These are phyloP conservation scores for Pedicia rivosa DNA, from an alignment of 2,888 invertebrate species.

Conservation along the genomic window DNA sequence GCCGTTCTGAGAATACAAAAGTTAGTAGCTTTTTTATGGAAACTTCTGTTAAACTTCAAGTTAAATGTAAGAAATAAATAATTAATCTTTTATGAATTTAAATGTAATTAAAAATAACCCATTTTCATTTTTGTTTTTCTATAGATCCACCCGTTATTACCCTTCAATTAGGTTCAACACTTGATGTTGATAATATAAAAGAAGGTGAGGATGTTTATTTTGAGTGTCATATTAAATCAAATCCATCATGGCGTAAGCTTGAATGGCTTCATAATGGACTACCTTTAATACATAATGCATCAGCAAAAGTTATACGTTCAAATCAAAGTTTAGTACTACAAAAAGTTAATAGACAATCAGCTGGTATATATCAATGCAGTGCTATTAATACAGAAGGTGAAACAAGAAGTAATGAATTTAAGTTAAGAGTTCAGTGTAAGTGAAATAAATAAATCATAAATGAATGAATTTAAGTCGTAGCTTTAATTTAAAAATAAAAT, in stretches of 20 bases:
- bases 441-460: constrained; percentile 17
- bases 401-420: constrained; percentile 71
- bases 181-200: constrained; percentile 76
- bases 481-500: constrained; percentile 4
- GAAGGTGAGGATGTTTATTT: constrained; percentile 88
- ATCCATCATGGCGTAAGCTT: constrained; percentile 69
- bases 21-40: constrained; percentile 57
- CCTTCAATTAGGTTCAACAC: constrained; percentile 64
- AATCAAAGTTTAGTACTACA: constrained; percentile 86
- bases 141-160: constrained; percentile 75
- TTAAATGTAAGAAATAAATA: not conserved
- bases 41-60: constrained; percentile 1
- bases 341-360: constrained; percentile 70
- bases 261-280: constrained; percentile 74
- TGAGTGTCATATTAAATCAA: constrained; percentile 81
- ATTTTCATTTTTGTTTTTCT: not conserved
- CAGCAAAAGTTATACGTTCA: constrained; percentile 75
- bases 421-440: constrained; percentile 79
- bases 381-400: constrained; percentile 79
- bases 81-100: not conserved
- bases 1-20: constrained; percentile 70
- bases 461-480: not conserved
- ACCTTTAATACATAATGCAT: constrained; percentile 67
- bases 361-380: constrained; percentile 76
- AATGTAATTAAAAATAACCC: not conserved